Evolutionary conservation across 2,888 invertebrate species (phyloP).

Genomic region (Deilephila porcellus): DNA sequence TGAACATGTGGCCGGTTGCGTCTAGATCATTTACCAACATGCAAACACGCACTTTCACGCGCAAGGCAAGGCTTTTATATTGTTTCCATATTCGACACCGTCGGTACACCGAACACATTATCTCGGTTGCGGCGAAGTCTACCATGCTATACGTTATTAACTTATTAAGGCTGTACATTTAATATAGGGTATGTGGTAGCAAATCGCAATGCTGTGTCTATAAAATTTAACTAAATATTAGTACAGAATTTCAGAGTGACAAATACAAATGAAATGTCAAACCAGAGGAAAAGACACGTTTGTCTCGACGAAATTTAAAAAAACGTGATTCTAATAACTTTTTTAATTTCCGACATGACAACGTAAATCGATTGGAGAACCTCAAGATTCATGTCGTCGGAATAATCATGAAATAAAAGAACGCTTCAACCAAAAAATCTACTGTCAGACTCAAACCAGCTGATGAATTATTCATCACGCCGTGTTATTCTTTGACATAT

Average conservation of each 20-base stretch:
- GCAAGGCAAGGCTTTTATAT: no score
- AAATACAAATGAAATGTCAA: slow-evolving; percentile 18
- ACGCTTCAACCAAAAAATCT: slow-evolving; percentile 34
- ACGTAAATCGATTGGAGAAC: slow-evolving; percentile 1
- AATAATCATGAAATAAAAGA: slow-evolving; percentile 26
- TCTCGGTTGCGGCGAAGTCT: no score
- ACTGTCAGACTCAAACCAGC: slow-evolving; percentile 37
- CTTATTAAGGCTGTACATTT: no score
- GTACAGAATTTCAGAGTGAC: not conserved
- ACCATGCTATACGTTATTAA: no score
- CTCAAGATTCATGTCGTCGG: not conserved
- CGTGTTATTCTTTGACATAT: slow-evolving; percentile 44
- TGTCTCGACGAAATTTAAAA: not conserved
- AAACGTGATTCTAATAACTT: not conserved
- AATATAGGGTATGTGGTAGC: no score
- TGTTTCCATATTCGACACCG: no score
- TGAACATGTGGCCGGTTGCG: no score
- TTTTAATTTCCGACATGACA: slow-evolving; percentile 26
- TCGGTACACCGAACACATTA: no score
- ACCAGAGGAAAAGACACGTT: no score
- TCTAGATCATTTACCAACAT: no score
- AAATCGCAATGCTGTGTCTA: no score
- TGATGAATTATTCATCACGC: slow-evolving; percentile 49
- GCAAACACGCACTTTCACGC: no score
- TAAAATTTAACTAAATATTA: not conserved